Evolutionary conservation across 2,888 invertebrate species (phyloP).

Genomic region (Dastarcus helophoroides): DNA sequence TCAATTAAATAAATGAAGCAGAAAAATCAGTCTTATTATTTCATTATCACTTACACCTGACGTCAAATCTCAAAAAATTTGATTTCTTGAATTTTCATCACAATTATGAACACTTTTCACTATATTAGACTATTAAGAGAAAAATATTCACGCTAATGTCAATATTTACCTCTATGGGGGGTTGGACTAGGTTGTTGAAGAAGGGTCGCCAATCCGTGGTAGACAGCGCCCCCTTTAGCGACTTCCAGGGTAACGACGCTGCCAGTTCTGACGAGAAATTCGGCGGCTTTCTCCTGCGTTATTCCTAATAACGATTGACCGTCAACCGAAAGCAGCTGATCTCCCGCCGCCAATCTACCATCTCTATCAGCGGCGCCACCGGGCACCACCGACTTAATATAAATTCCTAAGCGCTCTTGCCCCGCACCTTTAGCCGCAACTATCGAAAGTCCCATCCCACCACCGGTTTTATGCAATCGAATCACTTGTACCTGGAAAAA

Average conservation of each 20-base stretch:
- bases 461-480: slow-evolving; percentile 84
- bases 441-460: slow-evolving; percentile 97
- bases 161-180: slow-evolving; percentile 56
- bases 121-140: slow-evolving; percentile 1
- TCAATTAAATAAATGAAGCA: too few species aligned
- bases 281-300: slow-evolving; percentile 83
- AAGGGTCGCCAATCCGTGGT: slow-evolving; percentile 89
- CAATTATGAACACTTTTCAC: too few species aligned
- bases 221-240: slow-evolving; percentile 94
- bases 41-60: too few species aligned
- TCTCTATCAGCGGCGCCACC: slow-evolving; percentile 88
- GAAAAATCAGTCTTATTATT: too few species aligned
- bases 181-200: slow-evolving; percentile 84
- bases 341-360: slow-evolving; percentile 90
- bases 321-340: slow-evolving; percentile 93
- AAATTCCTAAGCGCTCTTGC: slow-evolving; percentile 72
- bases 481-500: slow-evolving; percentile 56
- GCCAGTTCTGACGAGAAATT: slow-evolving; percentile 88
- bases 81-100: too few species aligned
- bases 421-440: slow-evolving; percentile 78
- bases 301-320: slow-evolving; percentile 70
- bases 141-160: not conserved
- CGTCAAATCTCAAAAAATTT: too few species aligned
- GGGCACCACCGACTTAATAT: slow-evolving; percentile 96
- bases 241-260: slow-evolving; percentile 90